A percentile compares a stretch with the other conserved stretches of the same genome.
These are phyloP conservation scores for Erythrolamprus reginae DNA, from an alignment of 2,113 vertebrate genomes.

Conservation along the genomic window DNA sequence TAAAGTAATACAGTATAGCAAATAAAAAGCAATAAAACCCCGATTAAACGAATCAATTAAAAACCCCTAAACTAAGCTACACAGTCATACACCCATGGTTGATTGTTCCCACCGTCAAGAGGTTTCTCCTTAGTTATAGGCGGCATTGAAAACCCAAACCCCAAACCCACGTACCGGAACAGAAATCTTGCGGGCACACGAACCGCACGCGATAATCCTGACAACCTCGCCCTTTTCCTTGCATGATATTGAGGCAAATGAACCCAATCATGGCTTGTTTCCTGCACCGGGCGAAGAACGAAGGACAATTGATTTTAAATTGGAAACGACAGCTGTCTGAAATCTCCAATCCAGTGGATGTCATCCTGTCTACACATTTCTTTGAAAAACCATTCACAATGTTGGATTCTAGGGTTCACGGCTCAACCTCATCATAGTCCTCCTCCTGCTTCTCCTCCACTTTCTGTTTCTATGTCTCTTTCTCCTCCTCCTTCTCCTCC, in stretches of 20 bases:
- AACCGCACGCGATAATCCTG: neutral
- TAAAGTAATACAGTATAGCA: no score
- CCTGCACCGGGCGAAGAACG: neutral
- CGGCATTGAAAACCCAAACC: rapidly evolving
- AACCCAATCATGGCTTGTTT: neutral
- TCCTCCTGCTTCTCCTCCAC: no score
- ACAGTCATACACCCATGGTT: no score
- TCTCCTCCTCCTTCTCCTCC: no score
- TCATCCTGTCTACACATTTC: neutral
- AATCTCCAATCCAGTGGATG: no score
- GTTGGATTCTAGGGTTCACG: neutral
- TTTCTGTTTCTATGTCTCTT: no score
- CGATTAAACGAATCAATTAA: no score
- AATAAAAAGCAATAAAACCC: no score
- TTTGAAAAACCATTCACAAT: neutral
- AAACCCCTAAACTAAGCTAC: no score
- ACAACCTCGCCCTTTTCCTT: neutral
- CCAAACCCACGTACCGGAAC: neutral
- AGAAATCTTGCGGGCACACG: neutral
- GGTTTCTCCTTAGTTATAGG: no score
- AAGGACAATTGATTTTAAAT: neutral
- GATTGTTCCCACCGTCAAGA: no score
- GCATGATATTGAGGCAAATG: neutral
- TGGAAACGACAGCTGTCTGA: neutral
- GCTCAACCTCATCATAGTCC: neutral